phyloP scores from a whole-genome alignment of 2,113 vertebrate genomes.

The Elanoides forficatus region DNA sequence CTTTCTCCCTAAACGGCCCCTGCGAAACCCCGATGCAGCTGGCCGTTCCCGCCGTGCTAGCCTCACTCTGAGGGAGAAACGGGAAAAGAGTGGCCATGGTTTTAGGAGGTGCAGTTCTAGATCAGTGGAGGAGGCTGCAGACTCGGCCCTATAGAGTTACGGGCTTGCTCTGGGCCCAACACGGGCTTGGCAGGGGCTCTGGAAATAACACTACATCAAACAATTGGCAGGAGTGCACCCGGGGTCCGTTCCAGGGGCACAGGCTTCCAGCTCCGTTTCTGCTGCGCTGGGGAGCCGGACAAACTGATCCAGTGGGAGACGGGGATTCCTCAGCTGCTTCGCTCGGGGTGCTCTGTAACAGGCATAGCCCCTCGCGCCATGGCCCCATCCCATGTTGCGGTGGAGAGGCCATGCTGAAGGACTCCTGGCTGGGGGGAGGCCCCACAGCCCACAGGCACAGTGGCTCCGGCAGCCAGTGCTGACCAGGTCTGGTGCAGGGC shows the following conservation, averaged over 20 bases:
- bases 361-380: accelerated
- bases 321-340: background rate
- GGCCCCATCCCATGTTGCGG: accelerated
- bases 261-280: constrained; percentile 42
- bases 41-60: background rate
- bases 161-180: constrained; percentile 41
- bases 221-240: constrained; percentile 50
- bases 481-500: background rate
- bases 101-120: background rate
- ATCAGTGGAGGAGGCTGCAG: background rate
- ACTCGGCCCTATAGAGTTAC: constrained; percentile 17
- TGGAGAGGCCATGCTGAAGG: background rate
- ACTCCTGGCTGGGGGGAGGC: background rate
- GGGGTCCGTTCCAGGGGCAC: constrained; percentile 49
- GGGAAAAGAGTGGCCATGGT: background rate
- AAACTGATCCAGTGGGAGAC: background rate
- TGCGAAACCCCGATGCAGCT: background rate
- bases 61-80: background rate
- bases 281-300: background rate
- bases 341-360: accelerated
- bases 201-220: constrained; percentile 75
- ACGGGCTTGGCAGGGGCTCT: constrained; percentile 57
- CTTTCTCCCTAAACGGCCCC: background rate
- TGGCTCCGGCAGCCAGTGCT: background rate
- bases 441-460: accelerated